Base-by-base conservation (phyloP, 2,797 vertebrate species). In the Buphagus erythrorhynchus region DNA sequence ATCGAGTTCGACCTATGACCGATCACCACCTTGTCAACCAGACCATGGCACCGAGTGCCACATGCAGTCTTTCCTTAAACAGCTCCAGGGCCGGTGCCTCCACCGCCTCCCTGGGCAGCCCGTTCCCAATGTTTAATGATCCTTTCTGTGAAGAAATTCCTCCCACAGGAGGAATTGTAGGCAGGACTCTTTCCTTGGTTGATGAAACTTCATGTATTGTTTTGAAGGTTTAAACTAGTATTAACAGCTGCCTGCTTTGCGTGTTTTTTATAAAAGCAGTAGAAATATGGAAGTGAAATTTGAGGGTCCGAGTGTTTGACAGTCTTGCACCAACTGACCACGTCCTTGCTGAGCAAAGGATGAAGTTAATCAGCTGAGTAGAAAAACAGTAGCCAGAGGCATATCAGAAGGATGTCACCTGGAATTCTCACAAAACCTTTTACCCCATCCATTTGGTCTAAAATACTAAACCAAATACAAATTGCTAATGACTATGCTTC, bases 231-330 rank as follows among this genome's bases (percentile, higher is more conserved):
- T 88, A 29, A 40, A 9, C 16, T 61, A 10, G 11, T 49, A 28
- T 33, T 71, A 75, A 1, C 10, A 35, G 45, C 29, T 57, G 25
- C 7, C 40, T 66, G 25, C 10, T 66, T 20, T 55, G 31, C 3
- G 1, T 52, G 2, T 7, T 0, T 75, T 8, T 75, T 66, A 31
- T 35, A 61, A 66, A 88, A 78, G 5, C 24, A 12, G 0, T 14
- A 19, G 54, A 62, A 63, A 84, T 48, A 59, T 51, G 40, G 80
- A 94, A 93, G 79, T 84, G 90, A 81, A 85, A 78, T 72, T 31
- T 11, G 54, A 35, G 69, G 49, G 76, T 94, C 52, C 4, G 1
- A 33, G 22, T 20, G 1, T 61, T 54, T 66, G 80, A 69, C 43
- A 57, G 71, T 73, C 18, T 1, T 48, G 8, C 31, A 38, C 25